Percentiles rank a stretch among this genome's conserved stretches.
These are phyloP conservation scores for Lepus europaeus DNA, from an alignment of 2,113 vertebrate genomes.

Conservation along the genomic window DNA sequence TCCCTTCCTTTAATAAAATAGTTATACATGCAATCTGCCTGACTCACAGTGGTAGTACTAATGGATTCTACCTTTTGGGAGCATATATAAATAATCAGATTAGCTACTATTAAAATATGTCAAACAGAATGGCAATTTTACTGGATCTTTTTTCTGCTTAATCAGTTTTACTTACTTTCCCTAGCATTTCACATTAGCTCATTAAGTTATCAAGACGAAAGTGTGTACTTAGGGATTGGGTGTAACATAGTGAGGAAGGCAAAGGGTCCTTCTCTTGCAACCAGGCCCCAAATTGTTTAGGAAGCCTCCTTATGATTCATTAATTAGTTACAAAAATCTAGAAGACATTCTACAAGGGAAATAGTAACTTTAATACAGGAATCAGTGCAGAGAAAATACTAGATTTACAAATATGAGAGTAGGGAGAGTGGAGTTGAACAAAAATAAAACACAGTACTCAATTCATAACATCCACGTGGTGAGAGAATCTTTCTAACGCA, in stretches of 20 bases:
- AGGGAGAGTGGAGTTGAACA: not conserved
- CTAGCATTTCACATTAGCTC: not conserved
- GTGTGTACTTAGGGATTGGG: not conserved
- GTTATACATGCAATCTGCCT: not conserved
- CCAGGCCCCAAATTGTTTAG: not conserved
- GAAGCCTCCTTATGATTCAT: not conserved
- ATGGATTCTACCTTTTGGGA: not conserved
- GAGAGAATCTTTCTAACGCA: not conserved
- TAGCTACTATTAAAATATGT: slow-evolving; percentile 7
- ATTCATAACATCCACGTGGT: not conserved
- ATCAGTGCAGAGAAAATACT: not conserved
- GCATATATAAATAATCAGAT: not conserved
- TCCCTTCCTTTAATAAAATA: not conserved
- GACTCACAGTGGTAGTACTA: slow-evolving; percentile 17
- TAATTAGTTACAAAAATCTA: not conserved
- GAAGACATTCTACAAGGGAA: not conserved
- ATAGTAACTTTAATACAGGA: not conserved
- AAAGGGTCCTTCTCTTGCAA: not conserved
- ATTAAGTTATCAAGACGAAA: slow-evolving; percentile 25
- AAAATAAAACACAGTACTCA: not conserved
- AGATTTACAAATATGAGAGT: not conserved
- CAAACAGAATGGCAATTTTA: not conserved
- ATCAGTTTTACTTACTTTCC: not conserved
- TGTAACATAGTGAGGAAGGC: not conserved
- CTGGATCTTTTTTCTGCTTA: not conserved